A percentile compares a stretch with the other conserved stretches of the same genome.
phyloP scores from a whole-genome alignment of 2,888 invertebrate species.

The Fissipunctia ypsillon region DNA sequence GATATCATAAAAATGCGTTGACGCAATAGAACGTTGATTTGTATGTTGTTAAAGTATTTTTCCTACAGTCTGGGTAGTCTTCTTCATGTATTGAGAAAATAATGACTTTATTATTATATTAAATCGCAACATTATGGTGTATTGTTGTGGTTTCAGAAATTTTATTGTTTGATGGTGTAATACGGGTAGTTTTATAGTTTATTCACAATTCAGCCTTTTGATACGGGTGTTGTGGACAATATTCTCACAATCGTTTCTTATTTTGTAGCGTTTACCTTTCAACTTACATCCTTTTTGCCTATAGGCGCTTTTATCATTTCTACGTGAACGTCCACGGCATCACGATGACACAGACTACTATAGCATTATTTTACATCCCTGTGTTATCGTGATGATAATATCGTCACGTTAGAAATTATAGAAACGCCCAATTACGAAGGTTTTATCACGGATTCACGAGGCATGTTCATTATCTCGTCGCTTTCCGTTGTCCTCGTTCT shows the following conservation, averaged over 20 bases:
- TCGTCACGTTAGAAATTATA: neutral
- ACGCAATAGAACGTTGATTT: neutral
- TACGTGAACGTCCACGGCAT: neutral
- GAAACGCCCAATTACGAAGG: neutral
- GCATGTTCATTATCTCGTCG: neutral
- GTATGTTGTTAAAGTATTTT: neutral
- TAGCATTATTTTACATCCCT: too few relatives aligned
- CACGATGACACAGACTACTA: neutral
- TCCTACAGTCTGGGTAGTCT: neutral
- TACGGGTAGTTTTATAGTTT: slow-evolving; percentile 62
- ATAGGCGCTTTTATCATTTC: too few relatives aligned
- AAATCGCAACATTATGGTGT: slow-evolving; percentile 28
- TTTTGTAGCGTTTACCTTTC: neutral
- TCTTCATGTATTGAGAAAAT: neutral
- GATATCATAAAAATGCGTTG: neutral
- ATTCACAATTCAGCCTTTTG: slow-evolving; percentile 30
- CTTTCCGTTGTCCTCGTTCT: neutral
- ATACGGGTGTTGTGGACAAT: slow-evolving; percentile 42
- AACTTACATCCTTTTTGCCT: neutral
- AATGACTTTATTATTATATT: slow-evolving; percentile 16
- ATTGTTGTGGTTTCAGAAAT: slow-evolving; percentile 62
- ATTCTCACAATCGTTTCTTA: slow-evolving; percentile 2
- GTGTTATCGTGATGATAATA: neutral
- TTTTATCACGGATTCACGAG: neutral
- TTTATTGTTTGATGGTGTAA: slow-evolving; percentile 51